Evolutionary conservation across 2,797 vertebrate species (phyloP).

Genomic region (Silurus aristotelis): DNA sequence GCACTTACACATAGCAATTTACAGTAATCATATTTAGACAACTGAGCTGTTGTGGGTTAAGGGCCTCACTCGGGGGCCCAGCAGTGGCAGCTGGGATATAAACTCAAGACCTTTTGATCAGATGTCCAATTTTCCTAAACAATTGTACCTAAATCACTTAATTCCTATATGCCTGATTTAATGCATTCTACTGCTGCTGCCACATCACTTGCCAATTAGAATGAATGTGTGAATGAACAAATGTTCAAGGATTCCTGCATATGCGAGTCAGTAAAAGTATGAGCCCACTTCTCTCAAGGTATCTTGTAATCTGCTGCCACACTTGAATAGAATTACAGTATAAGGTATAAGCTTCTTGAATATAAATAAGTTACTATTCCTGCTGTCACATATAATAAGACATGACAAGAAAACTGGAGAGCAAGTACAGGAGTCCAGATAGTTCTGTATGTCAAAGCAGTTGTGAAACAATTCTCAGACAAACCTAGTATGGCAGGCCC

Average conservation of each 20-base stretch:
- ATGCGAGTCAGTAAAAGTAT: slow-evolving; percentile 13
- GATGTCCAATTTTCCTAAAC: too few species aligned
- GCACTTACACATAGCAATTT: too few species aligned
- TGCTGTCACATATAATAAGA: background rate
- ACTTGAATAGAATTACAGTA: background rate
- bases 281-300: background rate
- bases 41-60: too few species aligned
- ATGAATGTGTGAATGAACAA: too few species aligned
- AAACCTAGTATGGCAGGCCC: slow-evolving; percentile 14
- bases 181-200: background rate
- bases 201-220: background rate
- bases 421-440: slow-evolving; percentile 14
- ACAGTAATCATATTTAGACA: too few species aligned
- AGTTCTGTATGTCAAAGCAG: background rate
- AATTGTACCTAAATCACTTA: background rate
- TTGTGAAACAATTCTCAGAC: slow-evolving; percentile 19
- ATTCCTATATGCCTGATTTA: background rate
- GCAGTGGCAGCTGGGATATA: too few species aligned
- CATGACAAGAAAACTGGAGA: background rate
- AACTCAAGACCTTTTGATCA: too few species aligned
- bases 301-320: slow-evolving; percentile 6
- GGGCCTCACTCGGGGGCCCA: too few species aligned
- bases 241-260: background rate
- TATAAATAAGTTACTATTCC: background rate
- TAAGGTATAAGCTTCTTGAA: background rate